Evolutionary conservation across 2,797 vertebrate genomes (phyloP), one percentile per base, ranked within the genome.

Genomic region (Setipinna tenuifilis): DNA sequence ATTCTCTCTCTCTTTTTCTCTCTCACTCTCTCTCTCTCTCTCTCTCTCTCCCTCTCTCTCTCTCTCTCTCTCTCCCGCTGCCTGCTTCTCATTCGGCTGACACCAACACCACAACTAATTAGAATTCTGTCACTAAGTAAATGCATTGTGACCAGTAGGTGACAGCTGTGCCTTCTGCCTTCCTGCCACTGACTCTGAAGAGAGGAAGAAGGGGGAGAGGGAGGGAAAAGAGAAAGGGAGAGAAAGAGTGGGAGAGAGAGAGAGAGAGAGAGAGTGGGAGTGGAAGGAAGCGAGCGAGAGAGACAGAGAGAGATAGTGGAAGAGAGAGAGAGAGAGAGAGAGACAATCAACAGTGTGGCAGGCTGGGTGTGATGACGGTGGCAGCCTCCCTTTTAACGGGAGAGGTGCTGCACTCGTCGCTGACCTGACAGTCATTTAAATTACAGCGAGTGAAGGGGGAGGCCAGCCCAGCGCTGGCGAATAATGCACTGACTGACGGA

Each of bases 351-450:
- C 94, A 96, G 95, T 94, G 95, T 97, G 94, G 95, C 94, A 95
- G 94, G 94, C 93, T 95, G 93, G 94, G 93, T 91, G 91, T 92
- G 88, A 89, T 88, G 94, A 96, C 96, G 96, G 96, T 95, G 96
- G 95, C 95, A 96, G 97, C 93, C 95, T 98, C 97, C 97, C 97
- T 99, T 99, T 99, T 98, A 99, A 97, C 97, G 96, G 97, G 96
- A 97, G 96, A 97, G 96, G 96, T 97, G 97, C 97, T 94, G 97
- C 96, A 93, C 97, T 96, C 96, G 96, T 96, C 96, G 95, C 93
- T 95, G 96, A 98, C 97, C 97, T 99, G 98, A 98, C 98, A 98
- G 97, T 99, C 98, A 98, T 98, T 98, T 98, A 98, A 98, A 97
- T 96, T 95, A 95, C 94, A 94, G 90, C 93, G 92, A 92, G 93